Evolutionary conservation across 2,888 invertebrate species (phyloP), one percentile per base, ranked within the genome.

Genomic region (Ormyrus rosae): DNA sequence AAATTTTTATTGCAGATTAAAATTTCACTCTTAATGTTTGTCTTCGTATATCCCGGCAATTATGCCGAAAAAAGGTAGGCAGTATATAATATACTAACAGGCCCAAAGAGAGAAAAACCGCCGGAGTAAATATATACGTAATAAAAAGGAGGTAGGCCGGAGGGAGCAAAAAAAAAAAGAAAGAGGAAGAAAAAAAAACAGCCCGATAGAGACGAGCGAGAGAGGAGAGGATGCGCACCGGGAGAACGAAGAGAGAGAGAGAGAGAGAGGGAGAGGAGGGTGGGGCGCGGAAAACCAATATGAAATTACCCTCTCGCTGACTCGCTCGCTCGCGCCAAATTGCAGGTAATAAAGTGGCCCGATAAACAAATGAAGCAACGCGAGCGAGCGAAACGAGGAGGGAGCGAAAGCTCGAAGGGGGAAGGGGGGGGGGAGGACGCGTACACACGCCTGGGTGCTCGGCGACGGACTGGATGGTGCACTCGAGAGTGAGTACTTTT

Each of bases 341-440:
- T 89, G 87, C 88, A 85, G 89, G 88, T 88, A 89, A 89, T 89
- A 89, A 89, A 88, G 88, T 84, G 86, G 84, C 85, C 86, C 88
- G 88, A 89, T 89, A 88, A 88, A 88, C 87, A 89, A 89, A 89
- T 89, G 87, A 88, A 89, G 87, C 86, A 89, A 86, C 86, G 86
- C 84, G 86, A 86, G 64, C 10, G 46, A 51, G 51, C n/a, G 6
- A 53, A 45, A 48, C 34, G 34, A 34, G 34, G 34, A 34, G 34
- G 34, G 34, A 4, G 34, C 34, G 34, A 34, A 34, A 34, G 34
- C 34, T 34, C 34, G 34, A 19, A 4, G 34, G 34, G 34, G 34
- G 2, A 3, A 0, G 34, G 34, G 34, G 34, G 34, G 34, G 34
- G 34, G 3, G 34, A 34, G 34, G 34, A 34, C 3, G 34, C 34